phyloP scores from a whole-genome alignment of 2,797 vertebrate genomes.

The Oceanodroma leucorhoa region DNA sequence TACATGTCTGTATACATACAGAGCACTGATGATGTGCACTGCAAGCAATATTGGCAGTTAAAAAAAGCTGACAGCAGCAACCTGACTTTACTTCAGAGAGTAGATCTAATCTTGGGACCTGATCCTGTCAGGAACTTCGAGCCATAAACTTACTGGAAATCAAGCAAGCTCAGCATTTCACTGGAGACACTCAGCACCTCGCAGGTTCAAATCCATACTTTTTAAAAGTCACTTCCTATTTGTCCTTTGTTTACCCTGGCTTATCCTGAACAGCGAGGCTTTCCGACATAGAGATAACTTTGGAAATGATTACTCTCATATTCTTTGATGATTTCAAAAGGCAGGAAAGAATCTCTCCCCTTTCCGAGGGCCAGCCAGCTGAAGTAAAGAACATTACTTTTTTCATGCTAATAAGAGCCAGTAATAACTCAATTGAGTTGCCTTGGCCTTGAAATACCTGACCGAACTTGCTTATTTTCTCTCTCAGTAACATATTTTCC shows the following conservation, averaged over 20 bases:
- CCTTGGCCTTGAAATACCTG: constrained; percentile 58
- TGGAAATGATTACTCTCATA: constrained; percentile 50
- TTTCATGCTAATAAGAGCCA: constrained; percentile 59
- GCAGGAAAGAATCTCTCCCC: constrained; percentile 60
- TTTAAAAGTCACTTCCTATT: constrained; percentile 47
- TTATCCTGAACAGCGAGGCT: constrained; percentile 57
- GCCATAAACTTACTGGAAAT: constrained; percentile 10
- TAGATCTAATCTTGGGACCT: background rate
- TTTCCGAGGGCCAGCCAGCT: constrained; percentile 40
- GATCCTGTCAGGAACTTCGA: constrained; percentile 4
- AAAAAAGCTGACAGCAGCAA: constrained; percentile 9
- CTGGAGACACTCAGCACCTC: constrained; percentile 28
- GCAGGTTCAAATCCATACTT: constrained; percentile 39
- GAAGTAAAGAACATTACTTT: constrained; percentile 24
- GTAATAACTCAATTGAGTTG: constrained; percentile 60
- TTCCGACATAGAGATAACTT: constrained; percentile 50
- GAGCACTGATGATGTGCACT: background rate
- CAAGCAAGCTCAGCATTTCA: constrained; percentile 2
- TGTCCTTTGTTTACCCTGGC: constrained; percentile 61
- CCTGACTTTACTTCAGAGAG: constrained; percentile 1
- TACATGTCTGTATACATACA: background rate
- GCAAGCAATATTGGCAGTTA: background rate
- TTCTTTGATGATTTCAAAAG: constrained; percentile 69
- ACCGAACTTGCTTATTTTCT: constrained; percentile 24
- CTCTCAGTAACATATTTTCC: constrained; percentile 11